phyloP scores from a whole-genome alignment of 2,797 vertebrate genomes.

The Micropoecilia bifurca region DNA sequence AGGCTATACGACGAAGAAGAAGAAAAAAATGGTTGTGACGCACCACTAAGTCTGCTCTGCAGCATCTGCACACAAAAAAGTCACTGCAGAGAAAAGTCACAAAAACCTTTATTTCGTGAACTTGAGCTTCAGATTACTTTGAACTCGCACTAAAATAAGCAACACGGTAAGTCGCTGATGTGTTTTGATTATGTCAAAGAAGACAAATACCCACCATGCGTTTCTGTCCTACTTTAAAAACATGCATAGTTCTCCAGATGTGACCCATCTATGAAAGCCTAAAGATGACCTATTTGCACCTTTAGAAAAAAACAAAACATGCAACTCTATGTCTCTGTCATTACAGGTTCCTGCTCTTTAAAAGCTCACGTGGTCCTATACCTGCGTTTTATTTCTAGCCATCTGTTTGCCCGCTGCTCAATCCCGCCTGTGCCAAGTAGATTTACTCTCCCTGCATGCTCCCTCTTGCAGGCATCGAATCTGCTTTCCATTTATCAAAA shows the following conservation, averaged over 20 bases:
- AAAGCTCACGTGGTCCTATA: constrained; percentile 37
- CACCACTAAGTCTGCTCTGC: constrained; percentile 64
- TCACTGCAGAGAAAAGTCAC: constrained; percentile 59
- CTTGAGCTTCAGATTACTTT: not conserved
- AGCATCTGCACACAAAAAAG: constrained; percentile 64
- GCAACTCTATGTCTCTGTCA: constrained; percentile 14
- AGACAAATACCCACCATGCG: not conserved
- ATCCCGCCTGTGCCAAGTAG: constrained; percentile 52
- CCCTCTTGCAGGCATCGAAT: constrained; percentile 19
- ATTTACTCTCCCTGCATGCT: constrained; percentile 51
- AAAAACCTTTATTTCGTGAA: constrained; percentile 22
- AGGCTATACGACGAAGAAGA: constrained; percentile 23
- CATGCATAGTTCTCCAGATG: constrained; percentile 7
- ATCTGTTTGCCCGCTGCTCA: constrained; percentile 43
- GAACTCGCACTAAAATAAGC: not conserved
- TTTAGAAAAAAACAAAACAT: constrained; percentile 21
- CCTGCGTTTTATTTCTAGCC: constrained; percentile 64
- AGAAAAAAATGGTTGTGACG: constrained; percentile 49
- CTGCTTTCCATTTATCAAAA: constrained; percentile 66
- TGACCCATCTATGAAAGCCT: constrained; percentile 13
- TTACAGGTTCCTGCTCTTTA: constrained; percentile 1
- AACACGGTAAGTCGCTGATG: not conserved
- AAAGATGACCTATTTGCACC: constrained; percentile 29
- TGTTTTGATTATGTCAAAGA: not conserved
- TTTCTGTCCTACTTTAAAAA: constrained; percentile 31